Evolutionary conservation across 2,888 invertebrate species (phyloP).

Genomic region (Stenodema calcarata): DNA sequence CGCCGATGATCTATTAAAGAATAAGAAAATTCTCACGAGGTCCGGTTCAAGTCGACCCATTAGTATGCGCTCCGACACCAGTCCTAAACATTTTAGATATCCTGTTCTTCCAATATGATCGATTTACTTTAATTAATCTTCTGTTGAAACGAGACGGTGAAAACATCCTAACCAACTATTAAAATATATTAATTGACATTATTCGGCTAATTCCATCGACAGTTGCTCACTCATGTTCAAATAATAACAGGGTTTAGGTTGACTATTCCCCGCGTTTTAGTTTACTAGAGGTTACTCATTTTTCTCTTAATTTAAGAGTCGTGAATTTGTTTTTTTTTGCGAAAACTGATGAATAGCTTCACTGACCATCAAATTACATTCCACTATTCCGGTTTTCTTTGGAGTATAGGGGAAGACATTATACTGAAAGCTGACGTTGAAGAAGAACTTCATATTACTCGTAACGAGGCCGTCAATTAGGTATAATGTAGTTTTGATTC

Average conservation of each 20-base stretch:
- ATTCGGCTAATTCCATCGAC: slow-evolving; percentile 39
- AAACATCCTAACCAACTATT: slow-evolving; percentile 11
- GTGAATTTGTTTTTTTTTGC: neutral
- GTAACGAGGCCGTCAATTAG: too few species aligned
- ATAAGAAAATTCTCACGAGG: slow-evolving; percentile 33
- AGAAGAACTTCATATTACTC: too few species aligned
- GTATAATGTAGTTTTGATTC: too few species aligned
- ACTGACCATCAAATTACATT: neutral
- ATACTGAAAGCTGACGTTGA: too few species aligned
- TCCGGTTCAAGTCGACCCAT: slow-evolving; percentile 1
- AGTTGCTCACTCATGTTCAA: slow-evolving; percentile 30
- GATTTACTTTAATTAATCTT: slow-evolving; percentile 43
- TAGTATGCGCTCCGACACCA: slow-evolving; percentile 28
- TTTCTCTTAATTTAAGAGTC: neutral
- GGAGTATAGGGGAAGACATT: too few species aligned
- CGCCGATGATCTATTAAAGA: slow-evolving; percentile 21
- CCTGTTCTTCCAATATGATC: slow-evolving; percentile 39
- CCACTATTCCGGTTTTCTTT: neutral
- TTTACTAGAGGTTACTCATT: neutral
- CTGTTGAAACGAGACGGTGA: slow-evolving; percentile 35
- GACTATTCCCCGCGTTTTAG: neutral
- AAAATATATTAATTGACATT: slow-evolving; percentile 44
- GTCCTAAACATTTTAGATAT: slow-evolving; percentile 10
- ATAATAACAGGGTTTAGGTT: slow-evolving; percentile 13
- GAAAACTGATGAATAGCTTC: neutral